These are phyloP conservation scores for Papilio polyxenes DNA, from an alignment of 1,140 invertebrate genomes.

Conservation along the genomic window DNA sequence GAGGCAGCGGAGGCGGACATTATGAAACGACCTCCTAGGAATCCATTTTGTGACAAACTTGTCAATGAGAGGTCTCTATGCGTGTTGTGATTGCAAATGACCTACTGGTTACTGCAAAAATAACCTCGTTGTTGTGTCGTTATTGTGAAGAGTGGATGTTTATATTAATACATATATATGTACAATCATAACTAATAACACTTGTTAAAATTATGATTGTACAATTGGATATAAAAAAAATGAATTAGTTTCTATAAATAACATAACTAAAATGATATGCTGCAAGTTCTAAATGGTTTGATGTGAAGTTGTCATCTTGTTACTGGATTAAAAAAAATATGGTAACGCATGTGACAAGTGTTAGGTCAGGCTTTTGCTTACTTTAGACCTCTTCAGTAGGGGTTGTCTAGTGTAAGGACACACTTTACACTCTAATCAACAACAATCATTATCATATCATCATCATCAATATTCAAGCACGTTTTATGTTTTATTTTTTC, in stretches of 20 bases:
- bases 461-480: constrained; percentile 54
- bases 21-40: constrained; percentile 98
- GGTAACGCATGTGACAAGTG: neutral
- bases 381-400: neutral
- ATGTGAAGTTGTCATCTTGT: neutral
- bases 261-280: constrained; percentile 40
- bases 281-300: constrained; percentile 39
- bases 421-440: constrained; percentile 67
- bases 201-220: constrained; percentile 45
- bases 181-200: constrained; percentile 51
- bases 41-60: constrained; percentile 97
- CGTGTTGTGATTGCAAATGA: constrained; percentile 61
- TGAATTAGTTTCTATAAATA: constrained; percentile 13
- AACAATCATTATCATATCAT: constrained; percentile 61
- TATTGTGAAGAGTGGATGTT: constrained; percentile 67
- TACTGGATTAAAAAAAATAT: neutral
- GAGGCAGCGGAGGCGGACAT: constrained; percentile 99
- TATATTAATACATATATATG: constrained; percentile 40
- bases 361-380: neutral
- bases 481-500: constrained; percentile 34
- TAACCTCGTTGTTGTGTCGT: constrained; percentile 72
- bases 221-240: constrained; percentile 46
- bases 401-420: constrained; percentile 44
- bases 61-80: constrained; percentile 94
- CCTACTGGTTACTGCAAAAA: constrained; percentile 66